Percentiles rank a stretch among this genome's conserved stretches.
phyloP scores from a whole-genome alignment of 2,113 vertebrate genomes.

The Felis catus region F.catus_Fca126_mat1.0 CM031418.1:77939001-77939500 shows the following conservation, averaged over 20 bases:
- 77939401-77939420: background rate
- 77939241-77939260: too few relatives aligned
- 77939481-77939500: background rate
- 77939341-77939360: too few relatives aligned
- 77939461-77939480: background rate
- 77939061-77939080: background rate
- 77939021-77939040: background rate
- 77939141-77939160: background rate
- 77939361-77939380: background rate
- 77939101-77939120: background rate
- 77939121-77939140: background rate
- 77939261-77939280: too few relatives aligned
- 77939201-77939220: too few relatives aligned
- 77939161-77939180: background rate
- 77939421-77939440: background rate
- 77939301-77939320: too few relatives aligned
- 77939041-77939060: background rate
- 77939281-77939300: accelerated
- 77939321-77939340: too few relatives aligned
- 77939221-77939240: too few relatives aligned
- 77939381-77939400: background rate
- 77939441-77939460: slow-evolving; percentile 32
- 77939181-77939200: too few relatives aligned
- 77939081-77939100: background rate
- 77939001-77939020: too few relatives aligned